Conservation (phyloP, 2,113 vertebrate species). For the Crotalus helleri region DNA sequence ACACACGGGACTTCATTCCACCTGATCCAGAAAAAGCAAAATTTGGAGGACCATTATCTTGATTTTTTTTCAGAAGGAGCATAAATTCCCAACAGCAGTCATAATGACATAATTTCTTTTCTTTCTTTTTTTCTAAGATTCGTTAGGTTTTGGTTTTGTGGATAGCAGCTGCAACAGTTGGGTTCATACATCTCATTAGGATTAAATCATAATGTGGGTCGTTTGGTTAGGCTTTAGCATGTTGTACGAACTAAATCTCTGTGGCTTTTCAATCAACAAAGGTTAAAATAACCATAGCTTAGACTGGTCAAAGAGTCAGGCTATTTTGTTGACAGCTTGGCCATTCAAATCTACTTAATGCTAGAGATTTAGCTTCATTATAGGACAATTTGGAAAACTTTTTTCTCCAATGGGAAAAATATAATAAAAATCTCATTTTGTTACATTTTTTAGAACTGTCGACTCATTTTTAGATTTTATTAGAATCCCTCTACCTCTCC, state of each 20-base stretch:
- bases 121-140: not conserved
- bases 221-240: not conserved
- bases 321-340: not conserved
- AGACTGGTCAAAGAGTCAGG: not conserved
- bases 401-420: not conserved
- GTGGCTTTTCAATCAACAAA: not conserved
- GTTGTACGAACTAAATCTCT: not conserved
- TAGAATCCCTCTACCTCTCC: not conserved
- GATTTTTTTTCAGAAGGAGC: not conserved
- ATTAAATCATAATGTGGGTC: not conserved
- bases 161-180: not conserved
- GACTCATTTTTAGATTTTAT: not conserved
- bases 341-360: not conserved
- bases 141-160: not conserved
- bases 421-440: not conserved
- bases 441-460: not conserved
- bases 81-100: not conserved
- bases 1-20: not conserved
- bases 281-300: not conserved
- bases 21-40: not conserved
- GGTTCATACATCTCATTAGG: not conserved
- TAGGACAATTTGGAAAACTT: not conserved
- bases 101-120: not conserved
- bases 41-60: not conserved
- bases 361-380: not conserved